phyloP scores from a whole-genome alignment of 1,140 invertebrate genomes.

The Whitmania pigra region DNA sequence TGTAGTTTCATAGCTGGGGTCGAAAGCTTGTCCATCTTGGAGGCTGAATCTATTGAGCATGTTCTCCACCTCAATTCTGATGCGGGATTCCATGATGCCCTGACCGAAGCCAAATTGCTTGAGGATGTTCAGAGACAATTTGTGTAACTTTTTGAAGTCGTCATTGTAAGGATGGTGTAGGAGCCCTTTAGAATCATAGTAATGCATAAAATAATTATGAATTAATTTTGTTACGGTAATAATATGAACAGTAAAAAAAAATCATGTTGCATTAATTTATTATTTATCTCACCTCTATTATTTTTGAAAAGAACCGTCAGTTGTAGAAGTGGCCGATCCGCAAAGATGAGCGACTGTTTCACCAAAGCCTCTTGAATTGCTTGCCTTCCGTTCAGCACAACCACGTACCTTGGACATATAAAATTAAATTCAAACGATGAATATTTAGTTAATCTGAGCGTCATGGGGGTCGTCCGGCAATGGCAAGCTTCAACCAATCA shows the following conservation, averaged over 20 bases:
- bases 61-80: slow-evolving; percentile 26
- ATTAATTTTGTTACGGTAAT: neutral
- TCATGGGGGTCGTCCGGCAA: no score
- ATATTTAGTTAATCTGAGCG: no score
- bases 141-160: neutral
- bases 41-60: slow-evolving; percentile 22
- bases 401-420: neutral
- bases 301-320: neutral
- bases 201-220: neutral
- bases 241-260: neutral
- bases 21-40: neutral
- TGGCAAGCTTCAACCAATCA: no score
- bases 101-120: slow-evolving; percentile 1
- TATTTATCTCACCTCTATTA: no score
- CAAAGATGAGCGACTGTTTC: neutral
- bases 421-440: neutral
- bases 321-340: neutral
- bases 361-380: slow-evolving; percentile 11
- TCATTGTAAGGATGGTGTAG: neutral
- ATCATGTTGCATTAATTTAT: neutral
- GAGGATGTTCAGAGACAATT: slow-evolving; percentile 1
- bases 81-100: slow-evolving; percentile 10
- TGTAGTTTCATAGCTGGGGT: neutral
- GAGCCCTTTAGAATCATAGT: neutral
- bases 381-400: slow-evolving; percentile 10